Conservation (phyloP, 2,797 vertebrate species). For the Acestrorhynchus altus region DNA sequence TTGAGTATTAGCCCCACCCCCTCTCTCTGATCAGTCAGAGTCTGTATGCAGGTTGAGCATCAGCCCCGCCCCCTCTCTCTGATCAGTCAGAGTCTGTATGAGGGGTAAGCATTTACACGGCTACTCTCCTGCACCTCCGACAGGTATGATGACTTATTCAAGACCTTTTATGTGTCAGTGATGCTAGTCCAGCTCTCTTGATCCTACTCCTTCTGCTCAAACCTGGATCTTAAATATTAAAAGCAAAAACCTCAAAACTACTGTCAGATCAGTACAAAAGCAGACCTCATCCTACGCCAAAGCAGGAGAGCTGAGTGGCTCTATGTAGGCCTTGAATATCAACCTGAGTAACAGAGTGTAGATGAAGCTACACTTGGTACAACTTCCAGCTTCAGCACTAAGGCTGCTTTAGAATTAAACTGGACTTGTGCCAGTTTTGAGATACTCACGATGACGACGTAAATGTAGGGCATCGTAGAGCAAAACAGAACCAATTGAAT, state of each 20-base stretch:
- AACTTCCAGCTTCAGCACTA: background rate
- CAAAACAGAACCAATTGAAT: too few relatives aligned
- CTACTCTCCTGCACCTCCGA: background rate
- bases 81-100: too few relatives aligned
- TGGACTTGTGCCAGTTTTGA: too few relatives aligned
- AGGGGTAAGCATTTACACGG: background rate
- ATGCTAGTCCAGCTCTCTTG: background rate
- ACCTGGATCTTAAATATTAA: background rate
- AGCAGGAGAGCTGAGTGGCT: background rate
- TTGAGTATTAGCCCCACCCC: too few relatives aligned
- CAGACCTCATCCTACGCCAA: background rate
- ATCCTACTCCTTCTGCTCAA: background rate
- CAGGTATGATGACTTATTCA: background rate
- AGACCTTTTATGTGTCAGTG: background rate
- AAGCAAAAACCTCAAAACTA: background rate
- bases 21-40: too few relatives aligned
- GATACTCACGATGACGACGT: too few relatives aligned
- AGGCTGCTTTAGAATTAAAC: background rate
- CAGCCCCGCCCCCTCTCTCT: too few relatives aligned
- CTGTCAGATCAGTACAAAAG: slow-evolving; percentile 13
- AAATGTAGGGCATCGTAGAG: too few relatives aligned
- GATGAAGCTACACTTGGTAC: background rate
- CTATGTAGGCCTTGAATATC: slow-evolving; percentile 19
- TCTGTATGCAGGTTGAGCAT: too few relatives aligned
- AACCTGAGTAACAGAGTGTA: background rate